phyloP scores from a whole-genome alignment of 1,140 invertebrate species.

The Colletes latitarsis region DNA sequence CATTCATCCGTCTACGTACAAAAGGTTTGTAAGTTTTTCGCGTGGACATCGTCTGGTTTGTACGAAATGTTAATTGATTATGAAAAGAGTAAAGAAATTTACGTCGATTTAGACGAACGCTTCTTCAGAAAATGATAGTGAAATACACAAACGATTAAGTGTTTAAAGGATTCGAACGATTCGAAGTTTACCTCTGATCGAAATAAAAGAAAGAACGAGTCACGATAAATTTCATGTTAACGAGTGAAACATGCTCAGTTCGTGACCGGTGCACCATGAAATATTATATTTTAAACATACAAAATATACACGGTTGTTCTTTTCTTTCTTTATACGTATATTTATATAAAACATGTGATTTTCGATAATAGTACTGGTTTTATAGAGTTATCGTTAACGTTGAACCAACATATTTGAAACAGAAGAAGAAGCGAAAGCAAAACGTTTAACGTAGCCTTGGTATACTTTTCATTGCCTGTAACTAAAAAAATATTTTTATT shows the following conservation, averaged over 20 bases:
- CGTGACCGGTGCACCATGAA: slow-evolving; percentile 20
- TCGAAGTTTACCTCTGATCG: neutral
- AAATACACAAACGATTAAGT: neutral
- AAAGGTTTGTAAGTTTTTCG: neutral
- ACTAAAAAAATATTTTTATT: neutral
- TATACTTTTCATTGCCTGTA: neutral
- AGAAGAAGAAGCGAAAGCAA: neutral
- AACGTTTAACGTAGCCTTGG: neutral
- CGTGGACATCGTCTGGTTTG: neutral
- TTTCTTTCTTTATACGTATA: neutral
- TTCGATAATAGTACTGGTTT: neutral
- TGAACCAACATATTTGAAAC: neutral
- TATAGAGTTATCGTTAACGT: neutral
- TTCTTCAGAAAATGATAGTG: neutral
- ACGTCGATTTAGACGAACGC: neutral
- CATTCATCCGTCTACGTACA: neutral
- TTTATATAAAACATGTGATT: neutral
- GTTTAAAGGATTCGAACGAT: too few species aligned
- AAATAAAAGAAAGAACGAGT: neutral
- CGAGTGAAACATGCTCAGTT: slow-evolving; percentile 1
- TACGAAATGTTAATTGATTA: slow-evolving; percentile 1
- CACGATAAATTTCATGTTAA: neutral
- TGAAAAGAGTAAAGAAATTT: neutral
- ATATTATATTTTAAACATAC: slow-evolving; percentile 19
- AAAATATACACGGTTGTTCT: neutral